These are phyloP conservation scores for Drosophila busckii DNA, from an alignment of 1,140 invertebrate genomes.

Conservation along the genomic window DNA sequence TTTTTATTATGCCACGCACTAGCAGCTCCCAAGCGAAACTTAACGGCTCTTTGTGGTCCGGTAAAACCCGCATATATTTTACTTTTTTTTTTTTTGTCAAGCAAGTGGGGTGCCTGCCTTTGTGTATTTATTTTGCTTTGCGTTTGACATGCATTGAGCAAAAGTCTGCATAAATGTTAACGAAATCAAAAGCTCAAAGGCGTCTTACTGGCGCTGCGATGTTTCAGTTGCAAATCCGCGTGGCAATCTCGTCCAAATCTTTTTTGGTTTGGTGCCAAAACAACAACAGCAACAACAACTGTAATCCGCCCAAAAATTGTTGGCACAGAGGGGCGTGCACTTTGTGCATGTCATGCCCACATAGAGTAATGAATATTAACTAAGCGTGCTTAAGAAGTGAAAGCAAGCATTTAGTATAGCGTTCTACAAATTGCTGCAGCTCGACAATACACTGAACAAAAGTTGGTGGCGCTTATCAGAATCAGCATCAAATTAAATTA, in stretches of 20 bases:
- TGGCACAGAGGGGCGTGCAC: slow-evolving; percentile 30
- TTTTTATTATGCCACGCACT: slow-evolving; percentile 59
- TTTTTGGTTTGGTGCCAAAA: slow-evolving; percentile 52
- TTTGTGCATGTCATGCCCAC: slow-evolving; percentile 62
- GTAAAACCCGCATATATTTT: no score
- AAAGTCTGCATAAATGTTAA: slow-evolving; percentile 49
- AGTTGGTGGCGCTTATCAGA: no score
- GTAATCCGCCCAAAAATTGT: slow-evolving; percentile 50
- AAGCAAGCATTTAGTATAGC: neutral
- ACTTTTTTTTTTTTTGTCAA: no score
- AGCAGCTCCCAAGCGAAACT: no score
- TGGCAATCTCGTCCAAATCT: slow-evolving; percentile 60
- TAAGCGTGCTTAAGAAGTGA: slow-evolving; percentile 16
- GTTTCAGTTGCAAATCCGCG: slow-evolving; percentile 44
- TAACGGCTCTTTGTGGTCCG: no score
- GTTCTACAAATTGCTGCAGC: neutral
- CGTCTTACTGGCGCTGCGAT: slow-evolving; percentile 37
- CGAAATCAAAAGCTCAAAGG: slow-evolving; percentile 2
- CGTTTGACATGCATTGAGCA: slow-evolving; percentile 73
- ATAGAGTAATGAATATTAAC: slow-evolving; percentile 63
- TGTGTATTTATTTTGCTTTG: slow-evolving; percentile 56
- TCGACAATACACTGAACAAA: no score
- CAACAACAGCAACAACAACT: slow-evolving; percentile 15
- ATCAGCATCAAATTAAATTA: no score
- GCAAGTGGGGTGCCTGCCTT: slow-evolving; percentile 38